Evolutionary conservation across 2,113 vertebrate genomes (phyloP).

Genomic region (Gobiocypris rarus): DNA sequence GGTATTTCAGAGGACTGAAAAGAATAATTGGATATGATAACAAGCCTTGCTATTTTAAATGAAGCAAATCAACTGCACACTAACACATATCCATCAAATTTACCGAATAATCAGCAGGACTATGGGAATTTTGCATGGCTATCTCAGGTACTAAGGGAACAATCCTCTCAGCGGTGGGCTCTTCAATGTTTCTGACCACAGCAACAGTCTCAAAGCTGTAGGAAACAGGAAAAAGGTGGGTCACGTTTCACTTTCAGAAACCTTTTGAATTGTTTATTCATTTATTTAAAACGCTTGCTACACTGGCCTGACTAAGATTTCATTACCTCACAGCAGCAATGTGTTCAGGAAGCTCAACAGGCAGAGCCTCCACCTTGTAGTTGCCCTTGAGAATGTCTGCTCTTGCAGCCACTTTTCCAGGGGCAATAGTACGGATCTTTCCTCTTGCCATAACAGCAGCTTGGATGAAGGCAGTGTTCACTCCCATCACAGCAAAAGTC

Average conservation of each 20-base stretch:
- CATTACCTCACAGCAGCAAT: constrained; percentile 73
- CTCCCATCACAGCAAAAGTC: constrained; percentile 77
- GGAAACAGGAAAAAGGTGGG: constrained; percentile 13
- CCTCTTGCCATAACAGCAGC: constrained; percentile 72
- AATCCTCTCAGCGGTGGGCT: constrained; percentile 66
- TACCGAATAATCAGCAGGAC: constrained; percentile 25
- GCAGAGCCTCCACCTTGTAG: constrained; percentile 76
- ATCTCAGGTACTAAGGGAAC: constrained; percentile 74
- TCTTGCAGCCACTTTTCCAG: constrained; percentile 73
- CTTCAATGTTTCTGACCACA: constrained; percentile 78
- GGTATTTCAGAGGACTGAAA: background rate
- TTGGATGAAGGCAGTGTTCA: constrained; percentile 82
- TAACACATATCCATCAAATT: background rate
- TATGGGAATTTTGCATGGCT: background rate
- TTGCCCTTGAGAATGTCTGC: constrained; percentile 73
- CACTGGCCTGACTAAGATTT: background rate
- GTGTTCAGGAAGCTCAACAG: constrained; percentile 71
- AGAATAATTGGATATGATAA: background rate
- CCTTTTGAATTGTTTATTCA: too few relatives aligned
- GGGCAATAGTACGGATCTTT: constrained; percentile 63
- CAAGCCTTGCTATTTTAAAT: background rate
- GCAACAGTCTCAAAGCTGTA: constrained; percentile 77
- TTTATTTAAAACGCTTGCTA: background rate
- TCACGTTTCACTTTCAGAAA: too few relatives aligned
- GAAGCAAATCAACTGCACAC: background rate